Evolutionary conservation across 2,797 vertebrate genomes (phyloP).

Genomic region (Vipera latastei): DNA sequence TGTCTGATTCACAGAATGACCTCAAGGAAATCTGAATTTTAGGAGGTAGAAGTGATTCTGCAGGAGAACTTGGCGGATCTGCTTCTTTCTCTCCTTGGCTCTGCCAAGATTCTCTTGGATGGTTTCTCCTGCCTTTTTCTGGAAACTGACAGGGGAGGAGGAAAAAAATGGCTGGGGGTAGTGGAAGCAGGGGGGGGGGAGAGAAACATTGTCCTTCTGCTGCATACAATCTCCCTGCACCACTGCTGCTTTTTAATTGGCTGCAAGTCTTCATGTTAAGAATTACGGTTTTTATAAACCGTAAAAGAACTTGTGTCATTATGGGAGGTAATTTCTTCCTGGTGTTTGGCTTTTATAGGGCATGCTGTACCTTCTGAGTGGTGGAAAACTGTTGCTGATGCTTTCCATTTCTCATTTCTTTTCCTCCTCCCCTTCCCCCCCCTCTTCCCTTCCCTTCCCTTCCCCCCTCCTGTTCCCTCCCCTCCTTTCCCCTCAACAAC

Average conservation of each 20-base stretch:
- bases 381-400: background rate
- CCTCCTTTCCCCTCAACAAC: background rate
- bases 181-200: too few relatives aligned
- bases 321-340: background rate
- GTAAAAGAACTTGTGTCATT: background rate
- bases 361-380: background rate
- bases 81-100: background rate
- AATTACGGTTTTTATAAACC: background rate
- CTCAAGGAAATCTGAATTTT: background rate
- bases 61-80: background rate
- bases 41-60: background rate
- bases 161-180: background rate
- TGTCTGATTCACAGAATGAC: background rate
- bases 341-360: background rate
- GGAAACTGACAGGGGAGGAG: background rate
- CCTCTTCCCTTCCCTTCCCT: background rate
- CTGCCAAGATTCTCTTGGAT: background rate
- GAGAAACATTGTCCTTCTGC: background rate
- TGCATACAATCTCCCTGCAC: conserved; percentile 6
- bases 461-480: background rate
- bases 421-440: background rate
- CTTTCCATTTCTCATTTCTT: background rate
- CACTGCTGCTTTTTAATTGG: conserved; percentile 25
- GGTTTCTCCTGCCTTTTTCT: background rate
- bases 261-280: background rate